phyloP scores from a whole-genome alignment of 2,797 vertebrate species.

The Gadopsis bispinosus region DNA sequence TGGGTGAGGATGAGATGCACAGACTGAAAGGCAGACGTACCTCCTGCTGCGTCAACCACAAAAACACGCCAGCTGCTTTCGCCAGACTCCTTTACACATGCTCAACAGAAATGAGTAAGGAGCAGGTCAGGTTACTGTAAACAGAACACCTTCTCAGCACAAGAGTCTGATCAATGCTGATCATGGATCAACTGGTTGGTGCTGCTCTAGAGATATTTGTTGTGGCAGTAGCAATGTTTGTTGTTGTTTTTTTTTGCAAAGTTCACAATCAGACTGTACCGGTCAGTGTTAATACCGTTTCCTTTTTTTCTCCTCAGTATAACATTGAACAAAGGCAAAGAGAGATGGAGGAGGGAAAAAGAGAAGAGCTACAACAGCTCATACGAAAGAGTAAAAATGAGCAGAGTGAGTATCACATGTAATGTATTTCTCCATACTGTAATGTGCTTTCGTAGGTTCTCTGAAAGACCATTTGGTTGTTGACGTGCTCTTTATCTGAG shows the following conservation, averaged over 20 bases:
- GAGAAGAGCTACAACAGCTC: constrained; percentile 87
- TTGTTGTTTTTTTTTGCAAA: constrained; percentile 9
- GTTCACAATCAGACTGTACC: background rate
- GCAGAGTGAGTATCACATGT: constrained; percentile 84
- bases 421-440: constrained; percentile 14
- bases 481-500: constrained; percentile 51
- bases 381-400: constrained; percentile 91
- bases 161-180: constrained; percentile 13
- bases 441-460: constrained; percentile 30
- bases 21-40: constrained; percentile 16
- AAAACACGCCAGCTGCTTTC: constrained; percentile 36
- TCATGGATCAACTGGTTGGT: background rate
- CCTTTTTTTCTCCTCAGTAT: constrained; percentile 74
- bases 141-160: constrained; percentile 16
- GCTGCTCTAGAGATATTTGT: background rate
- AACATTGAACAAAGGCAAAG: constrained; percentile 83
- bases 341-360: constrained; percentile 83
- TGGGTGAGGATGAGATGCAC: background rate
- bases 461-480: constrained; percentile 27
- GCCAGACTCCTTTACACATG: background rate
- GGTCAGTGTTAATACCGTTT: background rate
- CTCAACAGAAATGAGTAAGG: constrained; percentile 33
- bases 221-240: background rate
- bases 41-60: constrained; percentile 32
- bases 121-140: constrained; percentile 28